phyloP scores from a whole-genome alignment of 2,888 invertebrate genomes.

The Torymus tubicola region DNA sequence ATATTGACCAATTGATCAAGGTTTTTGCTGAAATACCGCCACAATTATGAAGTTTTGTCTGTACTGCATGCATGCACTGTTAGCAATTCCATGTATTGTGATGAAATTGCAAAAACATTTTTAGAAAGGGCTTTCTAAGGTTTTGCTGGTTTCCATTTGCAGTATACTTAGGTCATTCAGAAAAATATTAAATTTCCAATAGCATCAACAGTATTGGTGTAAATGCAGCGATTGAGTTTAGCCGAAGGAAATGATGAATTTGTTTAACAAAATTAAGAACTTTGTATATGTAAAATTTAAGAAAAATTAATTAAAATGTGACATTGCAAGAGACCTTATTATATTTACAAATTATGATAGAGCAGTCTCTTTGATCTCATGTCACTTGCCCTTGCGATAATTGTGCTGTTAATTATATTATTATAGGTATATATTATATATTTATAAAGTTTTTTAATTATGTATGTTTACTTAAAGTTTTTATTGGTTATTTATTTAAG shows the following conservation, averaged over 20 bases:
- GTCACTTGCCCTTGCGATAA: constrained; percentile 47
- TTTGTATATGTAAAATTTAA: constrained; percentile 45
- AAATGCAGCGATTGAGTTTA: constrained; percentile 48
- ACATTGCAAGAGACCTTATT: constrained; percentile 52
- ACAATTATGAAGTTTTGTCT: constrained; percentile 32
- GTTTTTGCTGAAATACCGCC: constrained; percentile 23
- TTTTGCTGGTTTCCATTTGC: constrained; percentile 35
- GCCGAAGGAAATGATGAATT: constrained; percentile 48
- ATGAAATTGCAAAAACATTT: constrained; percentile 29
- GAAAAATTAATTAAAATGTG: constrained; percentile 46
- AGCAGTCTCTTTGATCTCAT: constrained; percentile 48
- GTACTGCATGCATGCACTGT: constrained; percentile 52
- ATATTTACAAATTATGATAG: constrained; percentile 53
- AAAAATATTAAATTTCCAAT: constrained; percentile 21
- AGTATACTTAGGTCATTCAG: constrained; percentile 15
- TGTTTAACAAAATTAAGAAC: constrained; percentile 40
- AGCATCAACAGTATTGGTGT: constrained; percentile 13
- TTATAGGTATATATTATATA: constrained; percentile 55
- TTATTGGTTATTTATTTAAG: constrained; percentile 44
- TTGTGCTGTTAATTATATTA: constrained; percentile 54
- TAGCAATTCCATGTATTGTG: constrained; percentile 48
- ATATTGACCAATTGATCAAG: constrained; percentile 48
- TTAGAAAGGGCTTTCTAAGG: constrained; percentile 30
- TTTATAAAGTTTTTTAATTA: constrained; percentile 54
- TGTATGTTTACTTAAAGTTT: constrained; percentile 47